These are phyloP conservation scores for Psilopsiagon aymara DNA, from an alignment of 2,113 vertebrate species.

Conservation along the genomic window DNA sequence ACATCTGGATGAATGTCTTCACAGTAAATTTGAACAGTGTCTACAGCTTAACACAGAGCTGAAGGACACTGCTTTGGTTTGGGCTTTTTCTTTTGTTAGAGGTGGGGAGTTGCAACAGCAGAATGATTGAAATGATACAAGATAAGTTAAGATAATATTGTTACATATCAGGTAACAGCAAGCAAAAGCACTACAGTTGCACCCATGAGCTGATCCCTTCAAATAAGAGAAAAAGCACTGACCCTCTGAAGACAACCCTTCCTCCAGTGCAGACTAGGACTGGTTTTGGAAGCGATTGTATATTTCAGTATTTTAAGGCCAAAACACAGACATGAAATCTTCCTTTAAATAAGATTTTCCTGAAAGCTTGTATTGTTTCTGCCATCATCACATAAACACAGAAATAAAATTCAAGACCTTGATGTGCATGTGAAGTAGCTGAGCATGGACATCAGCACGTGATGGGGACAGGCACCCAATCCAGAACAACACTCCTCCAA, in stretches of 20 bases:
- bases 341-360: neutral
- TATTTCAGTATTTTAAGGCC: neutral
- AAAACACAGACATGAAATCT: neutral
- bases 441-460: fast-evolving
- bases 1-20: neutral
- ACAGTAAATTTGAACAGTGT: neutral
- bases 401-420: neutral
- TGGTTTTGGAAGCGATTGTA: neutral
- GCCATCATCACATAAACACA: neutral
- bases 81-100: neutral
- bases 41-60: neutral
- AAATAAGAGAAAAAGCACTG: neutral
- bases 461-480: neutral
- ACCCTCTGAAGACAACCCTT: neutral
- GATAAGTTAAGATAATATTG: neutral
- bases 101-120: neutral
- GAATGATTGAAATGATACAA: neutral
- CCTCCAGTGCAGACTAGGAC: neutral
- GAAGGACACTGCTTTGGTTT: neutral
- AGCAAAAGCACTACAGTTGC: neutral
- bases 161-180: neutral
- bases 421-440: neutral
- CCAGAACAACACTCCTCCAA: neutral
- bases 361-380: neutral
- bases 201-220: neutral